Conservation (phyloP, 2,888 invertebrate genomes). For the Ochropleura plecta region DNA sequence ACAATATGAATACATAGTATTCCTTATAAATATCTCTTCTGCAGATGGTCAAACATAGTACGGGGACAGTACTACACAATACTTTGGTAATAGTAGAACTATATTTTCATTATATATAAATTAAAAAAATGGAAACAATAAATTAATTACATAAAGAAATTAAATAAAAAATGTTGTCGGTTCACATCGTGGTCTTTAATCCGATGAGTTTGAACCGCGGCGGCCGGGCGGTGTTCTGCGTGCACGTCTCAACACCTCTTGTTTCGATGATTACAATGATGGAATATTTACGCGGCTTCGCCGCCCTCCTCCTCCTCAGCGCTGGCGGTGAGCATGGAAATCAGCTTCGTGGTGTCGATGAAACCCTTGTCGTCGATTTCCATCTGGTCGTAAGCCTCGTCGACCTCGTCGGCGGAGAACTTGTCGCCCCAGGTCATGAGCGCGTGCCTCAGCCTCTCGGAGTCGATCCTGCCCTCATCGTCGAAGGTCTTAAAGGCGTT, state of each 20-base stretch:
- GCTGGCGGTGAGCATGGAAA: conserved; percentile 96
- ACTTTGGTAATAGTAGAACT: conserved; percentile 87
- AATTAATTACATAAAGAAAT: conserved; percentile 86
- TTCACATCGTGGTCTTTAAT: conserved; percentile 82
- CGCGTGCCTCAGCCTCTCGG: conserved; percentile 97
- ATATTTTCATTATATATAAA: conserved; percentile 90
- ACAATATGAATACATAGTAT: conserved; percentile 87
- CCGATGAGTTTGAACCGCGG: conserved; percentile 77
- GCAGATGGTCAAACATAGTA: conserved; percentile 62
- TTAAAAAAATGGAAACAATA: conserved; percentile 90
- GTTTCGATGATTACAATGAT: conserved; percentile 60
- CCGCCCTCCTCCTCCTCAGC: conserved; percentile 95
- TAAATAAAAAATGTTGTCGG: conserved; percentile 84
- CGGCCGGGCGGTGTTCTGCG: conserved; percentile 74
- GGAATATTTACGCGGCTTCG: conserved; percentile 85
- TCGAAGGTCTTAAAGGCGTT: conserved; percentile 98
- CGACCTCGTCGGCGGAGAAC: conserved; percentile 96
- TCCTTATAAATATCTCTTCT: conserved; percentile 71
- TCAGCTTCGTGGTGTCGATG: conserved; percentile 96
- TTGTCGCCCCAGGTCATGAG: conserved; percentile 98
- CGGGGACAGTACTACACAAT: conserved; percentile 82
- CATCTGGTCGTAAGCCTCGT: conserved; percentile 98
- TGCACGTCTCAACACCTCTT: conserved; percentile 64
- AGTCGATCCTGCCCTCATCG: conserved; percentile 96
- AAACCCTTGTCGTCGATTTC: conserved; percentile 97